These are phyloP conservation scores for Cricetomys ansorgei DNA, from an alignment of 2,113 vertebrate genomes.

Conservation along the genomic window DNA sequence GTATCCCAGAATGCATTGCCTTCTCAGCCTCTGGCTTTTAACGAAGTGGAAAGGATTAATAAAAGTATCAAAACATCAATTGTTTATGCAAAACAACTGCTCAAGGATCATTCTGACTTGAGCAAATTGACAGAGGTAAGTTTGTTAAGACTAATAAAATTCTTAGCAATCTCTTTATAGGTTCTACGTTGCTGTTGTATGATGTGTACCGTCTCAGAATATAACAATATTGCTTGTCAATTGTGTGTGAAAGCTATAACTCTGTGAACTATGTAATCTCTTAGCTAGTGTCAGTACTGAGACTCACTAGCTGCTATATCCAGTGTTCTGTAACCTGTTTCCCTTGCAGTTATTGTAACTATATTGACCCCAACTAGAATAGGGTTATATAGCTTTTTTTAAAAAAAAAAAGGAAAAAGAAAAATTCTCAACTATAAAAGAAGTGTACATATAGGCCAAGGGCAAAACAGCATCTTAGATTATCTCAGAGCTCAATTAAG, in stretches of 20 bases:
- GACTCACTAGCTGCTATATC: not conserved
- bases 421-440: constrained; percentile 27
- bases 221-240: not conserved
- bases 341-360: not conserved
- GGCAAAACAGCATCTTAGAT: not conserved
- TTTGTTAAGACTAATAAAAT: not conserved
- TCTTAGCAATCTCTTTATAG: not conserved
- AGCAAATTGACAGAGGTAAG: constrained; percentile 90
- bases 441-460: not conserved
- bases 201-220: not conserved
- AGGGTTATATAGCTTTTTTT: not conserved
- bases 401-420: not conserved
- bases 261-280: not conserved
- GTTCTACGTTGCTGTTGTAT: not conserved
- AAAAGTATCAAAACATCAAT: constrained; percentile 88
- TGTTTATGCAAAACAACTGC: constrained; percentile 82
- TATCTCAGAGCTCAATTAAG: not conserved
- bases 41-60: constrained; percentile 91
- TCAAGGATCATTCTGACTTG: constrained; percentile 78
- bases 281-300: not conserved
- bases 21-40: constrained; percentile 76
- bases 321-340: not conserved
- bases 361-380: not conserved
- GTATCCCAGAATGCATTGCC: not conserved
- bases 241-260: not conserved